Conservation (phyloP, 1,140 invertebrate species). For the Eufriesea mexicana region DNA sequence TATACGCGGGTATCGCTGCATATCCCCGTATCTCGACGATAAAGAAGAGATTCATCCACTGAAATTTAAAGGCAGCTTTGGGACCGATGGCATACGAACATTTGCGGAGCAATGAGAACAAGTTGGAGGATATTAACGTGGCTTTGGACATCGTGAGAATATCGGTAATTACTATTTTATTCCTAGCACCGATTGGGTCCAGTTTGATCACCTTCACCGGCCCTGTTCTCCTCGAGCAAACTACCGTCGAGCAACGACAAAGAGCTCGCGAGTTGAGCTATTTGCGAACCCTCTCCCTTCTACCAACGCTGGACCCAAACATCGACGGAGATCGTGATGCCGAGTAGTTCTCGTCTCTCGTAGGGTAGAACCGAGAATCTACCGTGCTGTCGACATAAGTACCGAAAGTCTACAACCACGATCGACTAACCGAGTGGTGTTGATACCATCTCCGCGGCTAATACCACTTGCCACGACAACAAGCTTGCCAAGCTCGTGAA, state of each 20-base stretch:
- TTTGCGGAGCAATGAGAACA: conserved; percentile 55
- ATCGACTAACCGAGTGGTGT: too few relatives aligned
- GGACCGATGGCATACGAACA: conserved; percentile 76
- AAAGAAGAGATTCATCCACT: background rate
- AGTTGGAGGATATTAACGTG: conserved; percentile 58
- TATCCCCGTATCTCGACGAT: too few relatives aligned
- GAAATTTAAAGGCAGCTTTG: conserved; percentile 71
- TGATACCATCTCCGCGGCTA: too few relatives aligned
- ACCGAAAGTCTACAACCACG: too few relatives aligned
- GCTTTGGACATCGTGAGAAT: conserved; percentile 74
- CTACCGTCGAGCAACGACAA: conserved; percentile 65
- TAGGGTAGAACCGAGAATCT: too few relatives aligned
- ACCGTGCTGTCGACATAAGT: too few relatives aligned
- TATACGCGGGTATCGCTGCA: too few relatives aligned
- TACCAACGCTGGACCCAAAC: conserved; percentile 53
- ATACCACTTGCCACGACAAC: too few relatives aligned
- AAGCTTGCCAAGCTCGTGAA: too few relatives aligned
- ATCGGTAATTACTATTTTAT: conserved; percentile 74
- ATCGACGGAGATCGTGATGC: background rate
- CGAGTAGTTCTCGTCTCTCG: background rate
- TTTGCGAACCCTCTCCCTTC: conserved; percentile 67
- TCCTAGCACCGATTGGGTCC: conserved; percentile 75
- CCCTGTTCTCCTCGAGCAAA: conserved; percentile 72
- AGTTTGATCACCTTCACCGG: conserved; percentile 74
- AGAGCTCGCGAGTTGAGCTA: conserved; percentile 72